A percentile compares a stretch with the other conserved stretches of the same genome.
These are phyloP conservation scores for Chanos chanos DNA, from an alignment of 2,797 vertebrate genomes.

Conservation along the genomic window DNA sequence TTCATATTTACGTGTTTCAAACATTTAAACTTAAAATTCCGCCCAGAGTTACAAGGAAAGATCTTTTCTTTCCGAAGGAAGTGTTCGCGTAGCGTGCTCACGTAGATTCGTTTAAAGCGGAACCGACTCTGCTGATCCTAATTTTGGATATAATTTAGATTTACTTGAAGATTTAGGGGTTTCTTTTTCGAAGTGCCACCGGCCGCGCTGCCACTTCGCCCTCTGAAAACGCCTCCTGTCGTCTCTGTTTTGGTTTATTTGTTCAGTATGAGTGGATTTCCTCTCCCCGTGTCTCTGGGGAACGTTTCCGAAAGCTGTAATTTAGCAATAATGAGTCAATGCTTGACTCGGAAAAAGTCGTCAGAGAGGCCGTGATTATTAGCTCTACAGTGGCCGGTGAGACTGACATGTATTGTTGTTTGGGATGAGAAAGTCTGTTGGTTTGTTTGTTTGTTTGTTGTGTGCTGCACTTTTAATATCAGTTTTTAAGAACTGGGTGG, in stretches of 20 bases:
- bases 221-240: slow-evolving; percentile 16
- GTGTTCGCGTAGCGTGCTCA: too few relatives aligned
- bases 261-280: slow-evolving; percentile 1
- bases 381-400: slow-evolving; percentile 14
- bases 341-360: slow-evolving; percentile 1
- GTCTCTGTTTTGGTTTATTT: not conserved
- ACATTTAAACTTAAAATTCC: too few relatives aligned
- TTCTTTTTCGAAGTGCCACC: slow-evolving; percentile 10
- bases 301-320: slow-evolving; percentile 33
- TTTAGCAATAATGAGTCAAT: slow-evolving; percentile 26
- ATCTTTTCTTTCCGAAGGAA: too few relatives aligned
- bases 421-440: not conserved
- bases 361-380: slow-evolving; percentile 6
- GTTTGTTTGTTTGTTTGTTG: slow-evolving; percentile 4
- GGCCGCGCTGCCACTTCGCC: not conserved
- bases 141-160: too few relatives aligned
- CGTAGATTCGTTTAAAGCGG: too few relatives aligned
- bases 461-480: too few relatives aligned
- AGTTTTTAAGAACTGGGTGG: too few relatives aligned
- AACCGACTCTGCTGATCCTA: too few relatives aligned
- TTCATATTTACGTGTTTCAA: too few relatives aligned
- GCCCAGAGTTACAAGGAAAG: too few relatives aligned
- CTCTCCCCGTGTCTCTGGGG: not conserved
- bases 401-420: not conserved
- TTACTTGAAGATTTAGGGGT: not conserved